Evolutionary conservation across 2,797 vertebrate genomes (phyloP).

Genomic region (Hippocampus kuda): DNA sequence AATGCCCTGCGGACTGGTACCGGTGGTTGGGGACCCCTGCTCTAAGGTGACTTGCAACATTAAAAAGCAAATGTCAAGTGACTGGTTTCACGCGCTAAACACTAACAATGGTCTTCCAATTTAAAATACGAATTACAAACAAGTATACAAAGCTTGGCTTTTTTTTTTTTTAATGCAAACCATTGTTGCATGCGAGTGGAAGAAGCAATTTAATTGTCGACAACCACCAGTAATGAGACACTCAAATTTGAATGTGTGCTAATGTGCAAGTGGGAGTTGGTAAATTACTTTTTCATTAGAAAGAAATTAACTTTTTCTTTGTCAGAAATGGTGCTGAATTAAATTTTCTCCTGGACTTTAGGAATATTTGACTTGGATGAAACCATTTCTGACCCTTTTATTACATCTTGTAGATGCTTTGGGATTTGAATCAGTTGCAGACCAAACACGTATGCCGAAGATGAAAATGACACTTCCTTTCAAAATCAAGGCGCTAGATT

Average conservation of each 20-base stretch:
- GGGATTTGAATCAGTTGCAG: background rate
- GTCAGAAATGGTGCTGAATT: background rate
- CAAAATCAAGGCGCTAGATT: background rate
- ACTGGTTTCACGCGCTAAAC: background rate
- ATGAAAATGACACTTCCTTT: background rate
- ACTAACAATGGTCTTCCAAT: background rate
- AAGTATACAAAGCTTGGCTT: background rate
- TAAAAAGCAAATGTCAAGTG: too few species aligned
- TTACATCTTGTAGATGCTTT: background rate
- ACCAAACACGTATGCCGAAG: background rate
- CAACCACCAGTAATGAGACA: too few species aligned
- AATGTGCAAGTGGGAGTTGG: background rate
- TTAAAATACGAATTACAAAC: background rate
- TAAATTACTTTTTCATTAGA: too few species aligned
- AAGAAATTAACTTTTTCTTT: background rate
- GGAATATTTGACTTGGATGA: background rate
- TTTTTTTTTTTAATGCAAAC: too few species aligned
- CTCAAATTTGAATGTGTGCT: background rate
- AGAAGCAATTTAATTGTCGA: too few species aligned
- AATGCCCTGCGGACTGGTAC: too few species aligned
- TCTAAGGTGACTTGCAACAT: too few species aligned
- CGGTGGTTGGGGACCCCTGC: too few species aligned
- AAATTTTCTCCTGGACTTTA: background rate
- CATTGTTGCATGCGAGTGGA: too few species aligned
- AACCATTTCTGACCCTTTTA: too few species aligned